Evolutionary conservation across 2,797 vertebrate species (phyloP).

Genomic region (Ataeniobius toweri): DNA sequence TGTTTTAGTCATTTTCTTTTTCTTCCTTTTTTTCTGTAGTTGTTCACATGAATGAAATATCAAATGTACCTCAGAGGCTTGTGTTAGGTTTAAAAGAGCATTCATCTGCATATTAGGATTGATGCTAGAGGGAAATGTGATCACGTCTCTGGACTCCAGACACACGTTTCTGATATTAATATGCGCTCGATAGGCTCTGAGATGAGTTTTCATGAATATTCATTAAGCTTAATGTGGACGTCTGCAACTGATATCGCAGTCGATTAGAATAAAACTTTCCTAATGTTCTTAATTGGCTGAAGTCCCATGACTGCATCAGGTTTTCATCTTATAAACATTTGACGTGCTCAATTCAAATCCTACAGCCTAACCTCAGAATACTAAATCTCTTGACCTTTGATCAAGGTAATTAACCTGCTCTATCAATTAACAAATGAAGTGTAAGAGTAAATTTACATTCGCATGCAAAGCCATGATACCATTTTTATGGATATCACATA

Average conservation of each 20-base stretch:
- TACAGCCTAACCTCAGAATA: conserved; percentile 65
- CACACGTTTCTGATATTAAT: conserved; percentile 74
- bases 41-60: conserved; percentile 81
- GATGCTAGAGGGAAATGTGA: conserved; percentile 73
- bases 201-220: conserved; percentile 73
- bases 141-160: conserved; percentile 73
- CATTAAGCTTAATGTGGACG: conserved; percentile 76
- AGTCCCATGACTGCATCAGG: conserved; percentile 70
- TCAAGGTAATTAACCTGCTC: conserved; percentile 75
- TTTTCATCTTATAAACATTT: conserved; percentile 73
- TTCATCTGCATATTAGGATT: conserved; percentile 80
- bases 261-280: conserved; percentile 76
- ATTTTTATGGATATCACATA: conserved; percentile 42
- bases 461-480: conserved; percentile 49
- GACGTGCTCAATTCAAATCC: conserved; percentile 61
- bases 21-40: conserved; percentile 41
- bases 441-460: conserved; percentile 49
- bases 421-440: conserved; percentile 77
- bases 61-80: conserved; percentile 75
- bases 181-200: conserved; percentile 67
- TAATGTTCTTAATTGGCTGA: conserved; percentile 78
- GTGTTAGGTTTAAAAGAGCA: conserved; percentile 65
- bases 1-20: conserved; percentile 73
- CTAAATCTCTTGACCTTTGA: conserved; percentile 73
- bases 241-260: conserved; percentile 73